Conservation (phyloP, 2,797 vertebrate genomes). For the Botia almorhae region DNA sequence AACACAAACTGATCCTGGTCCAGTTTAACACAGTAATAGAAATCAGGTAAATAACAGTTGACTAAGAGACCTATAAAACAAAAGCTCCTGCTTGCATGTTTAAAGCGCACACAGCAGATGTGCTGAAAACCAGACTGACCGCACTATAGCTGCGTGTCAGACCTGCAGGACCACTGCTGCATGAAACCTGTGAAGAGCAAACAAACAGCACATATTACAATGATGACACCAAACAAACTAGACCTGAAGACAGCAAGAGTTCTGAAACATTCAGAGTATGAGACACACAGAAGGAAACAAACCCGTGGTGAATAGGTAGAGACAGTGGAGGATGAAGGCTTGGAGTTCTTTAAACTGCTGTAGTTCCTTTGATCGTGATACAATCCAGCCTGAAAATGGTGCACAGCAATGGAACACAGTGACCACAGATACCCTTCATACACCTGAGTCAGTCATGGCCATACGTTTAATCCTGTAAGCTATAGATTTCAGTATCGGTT, state of each 20-base stretch:
- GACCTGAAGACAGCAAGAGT: not conserved
- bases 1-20: not conserved
- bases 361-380: slow-evolving; percentile 95
- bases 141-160: slow-evolving; percentile 87
- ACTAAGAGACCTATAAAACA: not conserved
- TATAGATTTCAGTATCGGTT: not conserved
- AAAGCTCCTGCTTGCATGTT: no score
- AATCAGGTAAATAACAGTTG: not conserved
- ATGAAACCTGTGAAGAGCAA: slow-evolving; percentile 70
- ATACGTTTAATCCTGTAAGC: slow-evolving; percentile 32
- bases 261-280: not conserved
- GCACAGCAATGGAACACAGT: slow-evolving; percentile 40
- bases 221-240: not conserved
- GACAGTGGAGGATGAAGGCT: slow-evolving; percentile 71
- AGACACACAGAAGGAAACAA: slow-evolving; percentile 30
- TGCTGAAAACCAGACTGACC: slow-evolving; percentile 77
- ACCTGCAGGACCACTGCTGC: slow-evolving; percentile 75
- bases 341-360: slow-evolving; percentile 88
- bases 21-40: not conserved
- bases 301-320: slow-evolving; percentile 80
- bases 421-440: slow-evolving; percentile 31
- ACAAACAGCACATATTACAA: slow-evolving; percentile 12
- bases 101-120: no score
- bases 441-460: slow-evolving; percentile 39
- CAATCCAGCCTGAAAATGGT: slow-evolving; percentile 83